Base-by-base conservation (phyloP, 2,113 vertebrate genomes). In the Cyphomyrus discorhynchus region DNA sequence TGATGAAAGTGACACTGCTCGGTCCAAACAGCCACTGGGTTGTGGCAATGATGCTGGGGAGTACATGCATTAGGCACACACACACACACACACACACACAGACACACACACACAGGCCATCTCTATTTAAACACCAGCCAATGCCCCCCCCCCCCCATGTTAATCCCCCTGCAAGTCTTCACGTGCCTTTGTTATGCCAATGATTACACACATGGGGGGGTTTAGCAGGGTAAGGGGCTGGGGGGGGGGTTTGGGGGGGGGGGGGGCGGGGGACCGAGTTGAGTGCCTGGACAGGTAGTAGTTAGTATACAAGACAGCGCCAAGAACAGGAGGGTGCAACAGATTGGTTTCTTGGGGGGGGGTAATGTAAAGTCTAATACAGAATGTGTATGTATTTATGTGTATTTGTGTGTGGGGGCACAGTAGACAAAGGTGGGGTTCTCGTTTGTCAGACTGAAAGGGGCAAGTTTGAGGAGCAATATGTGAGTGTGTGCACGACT, bases 321-420 rank as follows among this genome's bases (percentile, higher is more conserved):
- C 7, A 66, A 66, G 58, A 66, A 66, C 56, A 53, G 31, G 52
- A 42, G 39, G 62, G 53, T 21, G 21, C 7, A 35, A n/a, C n/a
- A 85, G 35, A 56, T 87, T 86, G 42, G 70, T 19, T 56, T 56
- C 53, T 56, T 24, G 89, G 50, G 89, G 77, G 50, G 58, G n/a
- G 13, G 0, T 13, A 27, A 24, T 66, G 21, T 66, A 10, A 66
- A 10, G 58, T 66, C 9, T 11, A 70, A 31, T 27, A 70, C 2
- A 84, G 3, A 91, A 88, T 83, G 35, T 88, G 82, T 90, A 89
- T 27, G 62, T 66, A 35, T 89, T 89, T 88, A 62, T 84, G 56
- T 4, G 15, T 19, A 52, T 52, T 52, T 52, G 3, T 52, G 50
- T 52, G 50, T 19, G 39, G 80, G 80, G 80, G 17, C 11, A 45